These are phyloP conservation scores for Poecilia gillii DNA, from an alignment of 2,797 vertebrate genomes.

Conservation along the genomic window DNA sequence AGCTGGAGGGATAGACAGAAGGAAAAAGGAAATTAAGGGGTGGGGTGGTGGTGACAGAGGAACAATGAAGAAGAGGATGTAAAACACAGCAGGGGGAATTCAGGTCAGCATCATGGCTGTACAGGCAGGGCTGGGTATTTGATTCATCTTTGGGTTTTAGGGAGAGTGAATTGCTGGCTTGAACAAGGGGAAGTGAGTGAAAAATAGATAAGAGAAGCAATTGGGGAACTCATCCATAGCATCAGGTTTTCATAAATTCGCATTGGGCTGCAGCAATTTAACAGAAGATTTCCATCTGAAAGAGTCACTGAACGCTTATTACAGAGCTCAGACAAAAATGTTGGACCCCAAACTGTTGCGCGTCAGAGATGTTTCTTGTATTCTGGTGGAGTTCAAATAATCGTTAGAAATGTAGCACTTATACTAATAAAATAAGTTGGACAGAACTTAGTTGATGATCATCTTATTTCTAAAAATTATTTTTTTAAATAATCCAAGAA, in stretches of 20 bases:
- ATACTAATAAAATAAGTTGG: neutral
- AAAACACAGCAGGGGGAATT: constrained; percentile 56
- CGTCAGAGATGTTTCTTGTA: constrained; percentile 3
- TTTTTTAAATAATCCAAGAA: neutral
- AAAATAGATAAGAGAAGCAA: constrained; percentile 29
- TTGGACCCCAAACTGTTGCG: constrained; percentile 12
- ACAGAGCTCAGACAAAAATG: constrained; percentile 19
- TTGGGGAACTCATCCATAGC: constrained; percentile 48
- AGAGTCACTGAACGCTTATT: constrained; percentile 25
- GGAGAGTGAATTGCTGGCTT: constrained; percentile 22
- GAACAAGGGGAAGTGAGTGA: constrained; percentile 43
- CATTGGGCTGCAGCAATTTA: constrained; percentile 32
- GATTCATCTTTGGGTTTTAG: constrained; percentile 48
- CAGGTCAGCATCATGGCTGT: constrained; percentile 67
- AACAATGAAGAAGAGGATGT: constrained; percentile 57
- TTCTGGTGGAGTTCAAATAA: neutral
- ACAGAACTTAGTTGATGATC: neutral
- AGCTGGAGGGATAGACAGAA: constrained; percentile 35
- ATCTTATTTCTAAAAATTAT: neutral
- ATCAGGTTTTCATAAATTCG: constrained; percentile 51
- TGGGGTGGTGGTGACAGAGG: constrained; percentile 43
- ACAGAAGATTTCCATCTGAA: constrained; percentile 28
- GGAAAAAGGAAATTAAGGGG: constrained; percentile 53
- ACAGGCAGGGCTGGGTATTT: constrained; percentile 45
- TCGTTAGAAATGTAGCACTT: neutral